Base-by-base conservation (phyloP, 2,113 vertebrate species). In the Charadrius vociferus region DNA sequence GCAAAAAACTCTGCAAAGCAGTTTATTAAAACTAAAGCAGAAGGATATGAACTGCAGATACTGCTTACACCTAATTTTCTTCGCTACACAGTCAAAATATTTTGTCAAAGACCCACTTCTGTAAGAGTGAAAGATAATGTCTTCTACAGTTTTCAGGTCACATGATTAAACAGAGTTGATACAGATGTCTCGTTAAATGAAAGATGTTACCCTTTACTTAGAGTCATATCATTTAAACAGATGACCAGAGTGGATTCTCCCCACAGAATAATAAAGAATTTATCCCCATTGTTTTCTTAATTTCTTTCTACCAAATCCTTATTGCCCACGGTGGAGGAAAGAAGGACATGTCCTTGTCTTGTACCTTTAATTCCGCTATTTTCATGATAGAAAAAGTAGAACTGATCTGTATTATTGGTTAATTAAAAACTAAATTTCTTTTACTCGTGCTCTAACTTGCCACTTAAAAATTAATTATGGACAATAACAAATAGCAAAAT, bases 391-490 rank as follows among this genome's bases (percentile, higher is more conserved):
- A 90, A 71, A 87, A 93, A 77, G 13, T 63, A 80, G 55, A 95
- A 86, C 29, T 81, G 55, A 63, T 89, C 62, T 93, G 14, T 30
- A 72, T 56, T 86, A 66, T 29, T 75, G 24, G 65, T 95, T 98
- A 97, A 97, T 95, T 97, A 96, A 97, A 80, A 94, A 39, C 68
- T 90, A 74, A 87, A 74, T 93, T 94, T 95, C 32, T 96, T 91
- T 98, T 23, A 83, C 19, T 84, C 0, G 0, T 4, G 4, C 20
- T 80, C 13, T 68, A 80, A 26, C 45, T 78, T 77, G 39, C 14
- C 88, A 93, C 18, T 84, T 96, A 90, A 93, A 96, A 90, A 96
- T 93, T 97, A 98, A 96, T 98, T 95, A 95, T 93, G 84, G 32
- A 81, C 56, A 81, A 59, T 24, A 96, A 96, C 62, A 77, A 89